These are phyloP conservation scores for Perizoma affinitatum DNA, from an alignment of 2,888 invertebrate genomes.

Conservation along the genomic window DNA sequence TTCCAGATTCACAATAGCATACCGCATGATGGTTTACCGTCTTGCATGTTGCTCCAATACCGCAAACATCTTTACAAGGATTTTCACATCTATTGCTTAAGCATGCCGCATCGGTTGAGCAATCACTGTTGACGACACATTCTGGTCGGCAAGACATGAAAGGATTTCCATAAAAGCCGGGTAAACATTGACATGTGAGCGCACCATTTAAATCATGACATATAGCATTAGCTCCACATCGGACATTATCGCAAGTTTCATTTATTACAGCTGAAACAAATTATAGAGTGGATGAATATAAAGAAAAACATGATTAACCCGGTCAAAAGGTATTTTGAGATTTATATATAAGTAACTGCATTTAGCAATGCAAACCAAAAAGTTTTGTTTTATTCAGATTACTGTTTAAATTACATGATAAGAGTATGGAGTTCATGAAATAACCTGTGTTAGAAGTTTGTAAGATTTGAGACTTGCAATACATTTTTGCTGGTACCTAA, in stretches of 20 bases:
- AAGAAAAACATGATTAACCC: not conserved
- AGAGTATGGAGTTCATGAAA: too few species aligned
- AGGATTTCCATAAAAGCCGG: slow-evolving; percentile 92
- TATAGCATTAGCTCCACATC: slow-evolving; percentile 90
- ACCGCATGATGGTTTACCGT: slow-evolving; percentile 90
- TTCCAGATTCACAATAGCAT: slow-evolving; percentile 89
- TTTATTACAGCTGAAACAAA: slow-evolving; percentile 68
- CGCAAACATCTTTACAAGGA: slow-evolving; percentile 91
- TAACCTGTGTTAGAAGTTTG: too few species aligned
- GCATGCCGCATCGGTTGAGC: slow-evolving; percentile 88
- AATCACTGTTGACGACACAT: slow-evolving; percentile 93
- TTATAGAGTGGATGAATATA: slow-evolving; percentile 9
- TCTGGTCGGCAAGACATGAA: slow-evolving; percentile 90
- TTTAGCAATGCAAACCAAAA: too few species aligned
- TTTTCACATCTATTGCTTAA: slow-evolving; percentile 90
- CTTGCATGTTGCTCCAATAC: slow-evolving; percentile 88
- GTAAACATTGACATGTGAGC: slow-evolving; percentile 88
- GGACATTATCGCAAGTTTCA: slow-evolving; percentile 87
- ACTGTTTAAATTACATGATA: too few species aligned
- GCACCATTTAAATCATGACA: slow-evolving; percentile 87
- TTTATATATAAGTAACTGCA: not conserved
- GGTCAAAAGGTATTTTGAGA: not conserved
- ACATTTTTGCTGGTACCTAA: too few species aligned
- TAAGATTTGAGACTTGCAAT: too few species aligned
- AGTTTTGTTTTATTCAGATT: too few species aligned